These are phyloP conservation scores for Origma solitaria DNA, from an alignment of 2,113 vertebrate genomes.

Conservation along the genomic window DNA sequence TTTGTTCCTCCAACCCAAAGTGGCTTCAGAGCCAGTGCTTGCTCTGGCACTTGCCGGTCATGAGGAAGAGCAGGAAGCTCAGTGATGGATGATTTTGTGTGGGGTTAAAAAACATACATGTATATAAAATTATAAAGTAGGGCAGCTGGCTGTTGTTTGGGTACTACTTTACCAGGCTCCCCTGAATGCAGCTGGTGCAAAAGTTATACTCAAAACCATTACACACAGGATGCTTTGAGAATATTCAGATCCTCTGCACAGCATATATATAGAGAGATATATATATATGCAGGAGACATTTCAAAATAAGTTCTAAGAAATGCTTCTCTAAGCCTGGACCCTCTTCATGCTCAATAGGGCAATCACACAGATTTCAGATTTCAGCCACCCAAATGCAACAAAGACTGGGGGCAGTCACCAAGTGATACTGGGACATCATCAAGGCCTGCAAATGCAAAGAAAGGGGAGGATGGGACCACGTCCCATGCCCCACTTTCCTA, in stretches of 20 bases:
- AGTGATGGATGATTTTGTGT: not conserved
- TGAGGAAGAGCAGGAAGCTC: not conserved
- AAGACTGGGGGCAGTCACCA: not conserved
- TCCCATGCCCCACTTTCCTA: not conserved
- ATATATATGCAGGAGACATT: not conserved
- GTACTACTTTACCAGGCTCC: not conserved
- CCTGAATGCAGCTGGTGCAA: not conserved
- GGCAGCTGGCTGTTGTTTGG: not conserved
- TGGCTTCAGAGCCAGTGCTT: not conserved
- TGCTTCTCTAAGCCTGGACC: not conserved
- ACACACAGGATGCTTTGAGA: not conserved
- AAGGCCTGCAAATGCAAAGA: not conserved
- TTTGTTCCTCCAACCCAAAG: not conserved
- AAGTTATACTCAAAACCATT: not conserved
- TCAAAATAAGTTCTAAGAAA: not conserved
- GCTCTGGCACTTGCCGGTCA: not conserved
- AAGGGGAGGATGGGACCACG: not conserved
- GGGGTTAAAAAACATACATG: not conserved
- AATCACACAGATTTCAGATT: not conserved
- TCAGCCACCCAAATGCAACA: not conserved
- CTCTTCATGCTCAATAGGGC: not conserved
- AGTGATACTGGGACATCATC: not conserved
- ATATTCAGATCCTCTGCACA: constrained; percentile 9
- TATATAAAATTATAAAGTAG: not conserved
- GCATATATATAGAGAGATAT: not conserved